Conservation (phyloP, 37 sponge, comb jelly and placozoan species). For the Bolinopsis microptera region DNA sequence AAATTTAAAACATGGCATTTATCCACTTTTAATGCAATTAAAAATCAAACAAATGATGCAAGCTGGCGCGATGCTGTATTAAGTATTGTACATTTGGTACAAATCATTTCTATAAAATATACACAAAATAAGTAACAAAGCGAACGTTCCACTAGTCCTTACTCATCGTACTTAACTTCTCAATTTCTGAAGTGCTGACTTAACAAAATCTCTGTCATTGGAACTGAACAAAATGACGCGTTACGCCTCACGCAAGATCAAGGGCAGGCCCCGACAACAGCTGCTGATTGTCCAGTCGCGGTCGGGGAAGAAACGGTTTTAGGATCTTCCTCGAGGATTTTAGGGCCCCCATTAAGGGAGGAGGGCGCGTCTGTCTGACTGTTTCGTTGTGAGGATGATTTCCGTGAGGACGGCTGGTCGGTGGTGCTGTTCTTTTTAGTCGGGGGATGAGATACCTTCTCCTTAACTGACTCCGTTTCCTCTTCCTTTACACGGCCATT, state of each 20-base stretch:
- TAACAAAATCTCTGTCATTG: not conserved
- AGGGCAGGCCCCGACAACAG: not conserved
- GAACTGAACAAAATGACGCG: not conserved
- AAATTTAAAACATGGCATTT: not conserved
- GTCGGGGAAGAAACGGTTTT: not conserved
- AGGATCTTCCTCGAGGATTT: not conserved
- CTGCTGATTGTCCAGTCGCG: not conserved
- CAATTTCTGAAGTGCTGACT: not conserved
- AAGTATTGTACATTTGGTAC: not conserved
- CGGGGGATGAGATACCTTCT: not conserved
- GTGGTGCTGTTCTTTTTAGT: not conserved
- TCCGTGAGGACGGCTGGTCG: not conserved
- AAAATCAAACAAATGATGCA: not conserved
- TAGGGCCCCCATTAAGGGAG: not conserved
- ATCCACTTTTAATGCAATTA: not conserved
- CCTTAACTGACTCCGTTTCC: not conserved
- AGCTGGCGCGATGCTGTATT: not conserved
- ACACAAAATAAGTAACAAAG: not conserved
- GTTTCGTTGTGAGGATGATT: not conserved
- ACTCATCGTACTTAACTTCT: not conserved
- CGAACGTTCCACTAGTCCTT: not conserved
- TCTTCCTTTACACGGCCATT: slow-evolving; percentile 2
- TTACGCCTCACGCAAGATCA: not conserved
- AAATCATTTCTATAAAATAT: not conserved
- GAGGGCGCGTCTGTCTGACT: not conserved